A percentile compares a stretch with the other conserved stretches of the same genome.
Conservation (phyloP, 1,140 invertebrate species). For the Apocrypta bakeri region DNA sequence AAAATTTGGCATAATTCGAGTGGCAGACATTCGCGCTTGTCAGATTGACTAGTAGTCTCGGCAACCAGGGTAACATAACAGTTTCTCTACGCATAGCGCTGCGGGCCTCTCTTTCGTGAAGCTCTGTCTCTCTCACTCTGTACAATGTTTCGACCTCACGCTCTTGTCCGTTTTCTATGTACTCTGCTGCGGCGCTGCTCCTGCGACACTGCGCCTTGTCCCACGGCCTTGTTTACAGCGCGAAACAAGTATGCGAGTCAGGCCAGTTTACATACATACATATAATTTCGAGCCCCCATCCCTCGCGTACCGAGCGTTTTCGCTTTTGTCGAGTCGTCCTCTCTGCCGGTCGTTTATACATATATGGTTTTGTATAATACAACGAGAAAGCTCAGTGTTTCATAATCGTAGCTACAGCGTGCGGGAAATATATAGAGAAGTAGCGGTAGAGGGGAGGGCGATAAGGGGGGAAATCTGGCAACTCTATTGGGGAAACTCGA, state of each 20-base stretch:
- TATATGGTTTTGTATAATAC: no score
- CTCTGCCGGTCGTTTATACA: neutral
- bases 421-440: neutral
- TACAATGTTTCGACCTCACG: no score
- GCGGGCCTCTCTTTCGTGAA: no score
- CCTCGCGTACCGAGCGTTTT: no score
- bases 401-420: neutral
- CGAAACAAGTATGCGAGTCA: conserved; percentile 10
- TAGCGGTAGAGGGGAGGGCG: neutral
- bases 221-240: conserved; percentile 16
- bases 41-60: no score
- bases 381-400: no score
- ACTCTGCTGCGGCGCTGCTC: no score
- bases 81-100: conserved; percentile 3
- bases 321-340: neutral
- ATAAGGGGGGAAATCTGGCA: neutral
- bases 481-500: conserved; percentile 23
- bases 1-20: no score
- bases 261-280: conserved; percentile 20
- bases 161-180: conserved; percentile 16
- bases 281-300: neutral
- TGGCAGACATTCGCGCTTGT: no score
- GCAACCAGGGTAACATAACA: neutral
- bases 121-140: no score
- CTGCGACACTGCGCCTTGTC: neutral